phyloP scores from a whole-genome alignment of 2,888 invertebrate species.

The Branchellion lobata region DNA sequence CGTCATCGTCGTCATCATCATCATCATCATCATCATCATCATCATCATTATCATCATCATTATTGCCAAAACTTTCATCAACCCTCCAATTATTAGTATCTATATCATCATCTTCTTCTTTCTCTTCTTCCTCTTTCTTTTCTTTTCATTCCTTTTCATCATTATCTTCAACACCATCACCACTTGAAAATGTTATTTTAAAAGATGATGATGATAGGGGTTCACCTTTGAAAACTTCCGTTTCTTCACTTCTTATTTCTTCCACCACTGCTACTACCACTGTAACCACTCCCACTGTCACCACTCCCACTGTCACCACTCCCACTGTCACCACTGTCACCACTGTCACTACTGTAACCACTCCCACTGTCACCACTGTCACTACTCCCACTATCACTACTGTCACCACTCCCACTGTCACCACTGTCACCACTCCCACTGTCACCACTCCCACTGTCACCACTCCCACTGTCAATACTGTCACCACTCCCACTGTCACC shows the following conservation, averaged over 20 bases:
- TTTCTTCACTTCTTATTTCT: too few species aligned
- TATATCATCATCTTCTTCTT: neutral
- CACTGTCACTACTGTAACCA: too few species aligned
- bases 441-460: too few species aligned
- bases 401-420: too few species aligned
- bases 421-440: too few species aligned
- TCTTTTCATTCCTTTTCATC: neutral
- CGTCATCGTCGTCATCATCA: neutral
- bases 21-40: neutral
- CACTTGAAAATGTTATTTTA: too few species aligned
- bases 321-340: neutral
- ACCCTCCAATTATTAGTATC: neutral
- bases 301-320: neutral
- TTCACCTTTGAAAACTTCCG: too few species aligned
- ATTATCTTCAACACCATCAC: neutral
- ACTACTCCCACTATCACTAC: too few species aligned
- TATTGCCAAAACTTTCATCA: neutral
- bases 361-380: too few species aligned
- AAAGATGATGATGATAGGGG: too few species aligned
- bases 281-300: neutral
- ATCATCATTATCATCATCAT: constrained; percentile 18
- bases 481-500: too few species aligned
- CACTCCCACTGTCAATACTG: too few species aligned
- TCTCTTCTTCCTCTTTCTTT: neutral
- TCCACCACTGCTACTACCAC: neutral